These are phyloP conservation scores for Protobothrops flavoviridis DNA, from an alignment of 2,113 vertebrate species.

Conservation along the genomic window DNA sequence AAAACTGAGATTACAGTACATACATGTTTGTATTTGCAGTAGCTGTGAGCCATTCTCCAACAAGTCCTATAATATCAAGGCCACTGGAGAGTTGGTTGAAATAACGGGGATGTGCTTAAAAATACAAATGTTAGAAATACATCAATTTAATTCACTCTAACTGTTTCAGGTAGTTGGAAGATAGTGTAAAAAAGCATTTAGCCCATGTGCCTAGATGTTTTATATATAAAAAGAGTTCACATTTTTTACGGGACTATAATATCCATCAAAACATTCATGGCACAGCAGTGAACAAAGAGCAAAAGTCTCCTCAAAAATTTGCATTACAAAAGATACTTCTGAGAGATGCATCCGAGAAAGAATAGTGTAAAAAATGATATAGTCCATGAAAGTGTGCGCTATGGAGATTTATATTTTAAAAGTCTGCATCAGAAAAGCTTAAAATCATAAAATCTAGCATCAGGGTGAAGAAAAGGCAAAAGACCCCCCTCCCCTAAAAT, in stretches of 20 bases:
- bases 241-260: not conserved
- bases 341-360: not conserved
- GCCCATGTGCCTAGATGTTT: not conserved
- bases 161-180: not conserved
- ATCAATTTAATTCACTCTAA: not conserved
- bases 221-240: not conserved
- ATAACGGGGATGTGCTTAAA: conserved; percentile 64
- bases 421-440: not conserved
- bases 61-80: conserved; percentile 66
- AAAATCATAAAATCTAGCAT: not conserved
- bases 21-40: conserved; percentile 71
- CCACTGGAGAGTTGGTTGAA: conserved; percentile 73
- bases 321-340: not conserved
- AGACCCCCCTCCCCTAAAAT: not conserved
- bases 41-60: conserved; percentile 72
- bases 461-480: not conserved
- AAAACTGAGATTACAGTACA: not conserved
- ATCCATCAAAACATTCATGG: not conserved
- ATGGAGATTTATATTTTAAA: not conserved
- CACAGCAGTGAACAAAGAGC: not conserved
- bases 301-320: not conserved
- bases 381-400: not conserved
- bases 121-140: not conserved
- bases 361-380: not conserved
- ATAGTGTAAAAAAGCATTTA: not conserved